phyloP scores from a whole-genome alignment of 1,140 invertebrate genomes.

The Camponotus vicinus region DNA sequence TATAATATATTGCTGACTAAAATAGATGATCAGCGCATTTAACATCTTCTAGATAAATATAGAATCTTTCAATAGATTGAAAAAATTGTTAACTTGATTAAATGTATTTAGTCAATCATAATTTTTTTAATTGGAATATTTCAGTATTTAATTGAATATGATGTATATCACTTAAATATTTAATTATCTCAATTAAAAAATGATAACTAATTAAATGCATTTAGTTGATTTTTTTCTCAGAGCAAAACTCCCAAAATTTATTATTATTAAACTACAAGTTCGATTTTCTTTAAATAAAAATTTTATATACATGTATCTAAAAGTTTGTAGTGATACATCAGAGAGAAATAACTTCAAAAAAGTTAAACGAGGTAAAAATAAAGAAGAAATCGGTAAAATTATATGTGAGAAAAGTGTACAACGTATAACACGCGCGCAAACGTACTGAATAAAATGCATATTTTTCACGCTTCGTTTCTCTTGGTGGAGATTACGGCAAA shows the following conservation, averaged over 20 bases:
- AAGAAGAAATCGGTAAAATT: constrained; percentile 39
- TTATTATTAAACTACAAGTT: neutral
- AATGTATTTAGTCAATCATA: too few species aligned
- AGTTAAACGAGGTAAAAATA: neutral
- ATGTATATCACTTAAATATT: too few species aligned
- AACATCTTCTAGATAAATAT: neutral
- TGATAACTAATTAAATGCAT: too few species aligned
- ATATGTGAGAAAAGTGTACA: neutral
- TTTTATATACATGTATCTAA: neutral
- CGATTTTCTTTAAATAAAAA: neutral
- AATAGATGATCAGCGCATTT: neutral
- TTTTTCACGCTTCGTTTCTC: constrained; percentile 62
- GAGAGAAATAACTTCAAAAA: neutral
- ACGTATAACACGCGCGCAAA: constrained; percentile 14
- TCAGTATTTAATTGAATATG: too few species aligned
- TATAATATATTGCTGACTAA: neutral
- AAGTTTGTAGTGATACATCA: too few species aligned
- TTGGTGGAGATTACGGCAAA: neutral
- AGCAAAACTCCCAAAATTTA: neutral
- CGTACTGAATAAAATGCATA: constrained; percentile 51
- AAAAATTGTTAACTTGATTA: too few species aligned
- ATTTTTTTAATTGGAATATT: too few species aligned
- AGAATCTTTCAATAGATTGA: neutral
- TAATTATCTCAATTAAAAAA: too few species aligned
- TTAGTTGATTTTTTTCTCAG: too few species aligned